Conservation (phyloP, 2,113 vertebrate genomes). For the Lathamus discolor region DNA sequence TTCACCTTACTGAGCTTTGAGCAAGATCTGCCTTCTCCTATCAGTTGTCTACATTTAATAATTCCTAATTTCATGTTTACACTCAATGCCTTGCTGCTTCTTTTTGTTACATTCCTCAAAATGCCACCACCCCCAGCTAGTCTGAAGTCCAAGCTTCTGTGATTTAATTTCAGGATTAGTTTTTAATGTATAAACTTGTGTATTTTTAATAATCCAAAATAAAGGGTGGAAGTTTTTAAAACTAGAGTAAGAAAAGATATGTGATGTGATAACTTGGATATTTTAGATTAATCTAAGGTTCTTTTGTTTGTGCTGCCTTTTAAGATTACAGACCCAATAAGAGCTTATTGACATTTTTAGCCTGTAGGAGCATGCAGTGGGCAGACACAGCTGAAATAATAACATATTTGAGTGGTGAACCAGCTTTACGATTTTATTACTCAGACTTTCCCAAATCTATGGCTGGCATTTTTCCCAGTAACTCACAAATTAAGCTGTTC, state of each 20-base stretch:
- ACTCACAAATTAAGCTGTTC: neutral
- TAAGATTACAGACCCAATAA: neutral
- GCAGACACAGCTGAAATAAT: constrained; percentile 32
- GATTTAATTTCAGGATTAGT: neutral
- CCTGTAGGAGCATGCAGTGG: constrained; percentile 7
- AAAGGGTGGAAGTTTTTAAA: neutral
- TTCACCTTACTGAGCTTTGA: neutral
- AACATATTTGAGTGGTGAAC: constrained; percentile 8
- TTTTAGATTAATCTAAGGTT: neutral
- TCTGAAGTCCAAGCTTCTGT: neutral
- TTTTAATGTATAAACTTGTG: neutral
- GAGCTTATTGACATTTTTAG: constrained; percentile 29
- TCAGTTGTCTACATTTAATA: neutral
- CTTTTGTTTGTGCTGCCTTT: neutral
- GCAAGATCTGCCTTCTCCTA: neutral
- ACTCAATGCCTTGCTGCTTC: neutral
- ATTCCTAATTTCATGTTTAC: neutral
- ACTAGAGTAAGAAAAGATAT: neutral
- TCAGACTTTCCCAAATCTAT: constrained; percentile 25
- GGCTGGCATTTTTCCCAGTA: constrained; percentile 3
- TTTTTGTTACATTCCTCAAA: neutral
- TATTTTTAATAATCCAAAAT: neutral
- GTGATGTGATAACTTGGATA: neutral
- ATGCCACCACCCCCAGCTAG: neutral
- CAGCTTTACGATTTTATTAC: constrained; percentile 23